A percentile compares a stretch with the other conserved stretches of the same genome.
phyloP scores from a whole-genome alignment of 2,888 invertebrate species.

The Rhodophaea formosa region DNA sequence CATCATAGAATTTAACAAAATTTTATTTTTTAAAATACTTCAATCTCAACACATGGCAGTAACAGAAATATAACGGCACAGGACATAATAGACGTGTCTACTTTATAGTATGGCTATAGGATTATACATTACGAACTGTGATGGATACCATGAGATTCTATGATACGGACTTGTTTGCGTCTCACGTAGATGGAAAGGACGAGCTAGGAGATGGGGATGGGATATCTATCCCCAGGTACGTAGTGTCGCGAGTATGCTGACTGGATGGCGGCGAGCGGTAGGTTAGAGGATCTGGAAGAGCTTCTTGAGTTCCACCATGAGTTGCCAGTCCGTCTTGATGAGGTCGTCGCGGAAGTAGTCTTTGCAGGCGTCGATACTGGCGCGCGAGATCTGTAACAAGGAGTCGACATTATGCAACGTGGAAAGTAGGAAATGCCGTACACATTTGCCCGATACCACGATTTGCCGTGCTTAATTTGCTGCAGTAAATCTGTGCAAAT shows the following conservation, averaged over 20 bases:
- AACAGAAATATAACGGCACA: conserved; percentile 27
- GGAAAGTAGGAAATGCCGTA: too few relatives aligned
- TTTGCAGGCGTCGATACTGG: conserved; percentile 99
- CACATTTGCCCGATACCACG: conserved; percentile 2
- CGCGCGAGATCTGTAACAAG: conserved; percentile 92
- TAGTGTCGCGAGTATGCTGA: conserved; percentile 39
- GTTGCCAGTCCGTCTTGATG: conserved; percentile 97
- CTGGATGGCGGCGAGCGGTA: background rate
- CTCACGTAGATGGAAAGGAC: conserved; percentile 69
- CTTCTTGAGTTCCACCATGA: conserved; percentile 99
- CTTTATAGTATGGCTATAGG: conserved; percentile 15
- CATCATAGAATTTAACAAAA: conserved; percentile 27
- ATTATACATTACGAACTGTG: conserved; percentile 25
- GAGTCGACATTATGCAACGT: background rate
- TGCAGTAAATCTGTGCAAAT: too few relatives aligned
- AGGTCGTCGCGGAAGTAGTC: conserved; percentile 99
- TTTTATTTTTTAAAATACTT: conserved; percentile 23
- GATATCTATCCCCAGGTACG: conserved; percentile 19
- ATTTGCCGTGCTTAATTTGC: too few relatives aligned
- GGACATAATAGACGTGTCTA: conserved; percentile 6
- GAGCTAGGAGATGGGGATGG: conserved; percentile 30
- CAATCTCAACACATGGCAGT: conserved; percentile 37
- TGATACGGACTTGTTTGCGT: conserved; percentile 38
- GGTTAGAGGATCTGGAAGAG: conserved; percentile 95
- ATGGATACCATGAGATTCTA: conserved; percentile 52